A percentile compares a stretch with the other conserved stretches of the same genome.
Conservation (phyloP, 2,113 vertebrate species). For the Eurystomus gularis region DNA sequence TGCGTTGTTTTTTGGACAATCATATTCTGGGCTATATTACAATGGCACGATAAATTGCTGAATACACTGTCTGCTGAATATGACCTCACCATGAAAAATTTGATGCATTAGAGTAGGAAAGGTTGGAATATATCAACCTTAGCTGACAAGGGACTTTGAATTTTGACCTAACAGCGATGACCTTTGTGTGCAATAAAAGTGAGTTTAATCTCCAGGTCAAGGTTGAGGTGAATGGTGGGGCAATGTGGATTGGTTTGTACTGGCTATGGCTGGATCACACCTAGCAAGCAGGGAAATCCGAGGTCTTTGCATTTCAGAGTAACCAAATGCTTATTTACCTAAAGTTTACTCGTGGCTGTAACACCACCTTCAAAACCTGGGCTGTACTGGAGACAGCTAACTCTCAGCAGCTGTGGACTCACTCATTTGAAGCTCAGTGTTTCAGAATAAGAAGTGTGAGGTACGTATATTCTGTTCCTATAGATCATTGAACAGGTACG, state of each 20-base stretch:
- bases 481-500: constrained; percentile 42
- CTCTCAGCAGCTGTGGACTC: constrained; percentile 18
- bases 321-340: constrained; percentile 53
- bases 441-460: not conserved
- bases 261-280: constrained; percentile 40
- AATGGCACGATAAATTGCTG: constrained; percentile 78
- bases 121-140: constrained; percentile 84
- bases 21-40: constrained; percentile 73
- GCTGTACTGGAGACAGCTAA: not conserved
- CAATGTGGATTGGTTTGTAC: constrained; percentile 23
- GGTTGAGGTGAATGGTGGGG: constrained; percentile 74
- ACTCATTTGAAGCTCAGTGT: constrained; percentile 12
- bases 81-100: constrained; percentile 84
- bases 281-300: constrained; percentile 43
- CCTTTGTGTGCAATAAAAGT: constrained; percentile 81
- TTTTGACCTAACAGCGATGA: constrained; percentile 81
- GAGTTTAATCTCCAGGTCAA: constrained; percentile 82
- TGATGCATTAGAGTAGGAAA: constrained; percentile 79
- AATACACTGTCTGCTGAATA: constrained; percentile 80
- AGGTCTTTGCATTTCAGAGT: constrained; percentile 6
- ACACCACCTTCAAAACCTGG: not conserved
- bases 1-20: constrained; percentile 69
- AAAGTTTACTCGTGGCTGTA: constrained; percentile 13
- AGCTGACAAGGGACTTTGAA: constrained; percentile 82
- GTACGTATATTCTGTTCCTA: constrained; percentile 13